Conservation (phyloP, 2,888 invertebrate species). For the Drosophila mimica region DNA sequence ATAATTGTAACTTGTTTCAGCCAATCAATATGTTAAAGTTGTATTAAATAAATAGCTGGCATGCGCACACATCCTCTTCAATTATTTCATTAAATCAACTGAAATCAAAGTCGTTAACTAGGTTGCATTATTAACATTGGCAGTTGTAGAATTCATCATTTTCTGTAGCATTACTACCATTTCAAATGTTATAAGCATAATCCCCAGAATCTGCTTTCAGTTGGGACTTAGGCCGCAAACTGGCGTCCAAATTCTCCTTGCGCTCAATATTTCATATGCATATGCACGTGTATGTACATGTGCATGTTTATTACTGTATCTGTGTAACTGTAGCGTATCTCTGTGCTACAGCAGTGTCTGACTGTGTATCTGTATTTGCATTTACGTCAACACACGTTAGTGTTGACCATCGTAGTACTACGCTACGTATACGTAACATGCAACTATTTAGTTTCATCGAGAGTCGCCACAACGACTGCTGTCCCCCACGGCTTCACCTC, state of each 20-base stretch:
- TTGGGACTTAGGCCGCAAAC: slow-evolving; percentile 24
- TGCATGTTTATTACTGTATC: slow-evolving; percentile 29
- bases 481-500: slow-evolving; percentile 23
- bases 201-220: slow-evolving; percentile 20
- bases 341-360: slow-evolving; percentile 5
- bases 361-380: slow-evolving; percentile 52
- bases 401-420: slow-evolving; percentile 44
- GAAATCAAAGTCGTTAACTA: slow-evolving; percentile 18
- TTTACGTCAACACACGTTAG: slow-evolving; percentile 57
- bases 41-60: background rate
- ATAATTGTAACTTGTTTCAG: background rate
- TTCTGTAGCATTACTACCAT: slow-evolving; percentile 5
- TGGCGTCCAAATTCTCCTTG: slow-evolving; percentile 52
- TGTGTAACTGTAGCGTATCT: slow-evolving; percentile 6
- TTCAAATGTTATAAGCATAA: slow-evolving; percentile 16
- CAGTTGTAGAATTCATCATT: slow-evolving; percentile 7
- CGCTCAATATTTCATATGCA: slow-evolving; percentile 75
- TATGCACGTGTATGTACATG: slow-evolving; percentile 40
- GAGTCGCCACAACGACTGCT: slow-evolving; percentile 38
- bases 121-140: slow-evolving; percentile 6
- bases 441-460: slow-evolving; percentile 56
- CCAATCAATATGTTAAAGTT: background rate
- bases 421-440: slow-evolving; percentile 81
- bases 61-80: background rate
- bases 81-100: slow-evolving; percentile 8